These are phyloP conservation scores for Synanthedon formicaeformis DNA, from an alignment of 2,888 invertebrate genomes.

Conservation along the genomic window DNA sequence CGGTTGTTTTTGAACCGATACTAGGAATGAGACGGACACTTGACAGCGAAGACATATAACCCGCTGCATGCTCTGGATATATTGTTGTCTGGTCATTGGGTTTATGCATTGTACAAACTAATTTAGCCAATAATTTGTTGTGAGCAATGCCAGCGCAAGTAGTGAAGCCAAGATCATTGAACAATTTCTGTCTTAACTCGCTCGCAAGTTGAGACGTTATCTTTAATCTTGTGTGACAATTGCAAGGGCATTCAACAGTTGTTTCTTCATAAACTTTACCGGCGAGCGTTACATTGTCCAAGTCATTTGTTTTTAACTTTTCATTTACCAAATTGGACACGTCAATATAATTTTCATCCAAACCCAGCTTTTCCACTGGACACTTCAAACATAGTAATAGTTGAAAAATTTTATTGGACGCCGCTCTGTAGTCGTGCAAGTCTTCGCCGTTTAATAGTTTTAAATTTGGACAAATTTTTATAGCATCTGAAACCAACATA, in stretches of 20 bases:
- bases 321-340: conserved; percentile 76
- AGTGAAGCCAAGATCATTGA: conserved; percentile 77
- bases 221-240: conserved; percentile 77
- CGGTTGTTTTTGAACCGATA: conserved; percentile 79
- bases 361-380: conserved; percentile 82
- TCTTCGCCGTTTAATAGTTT: conserved; percentile 86
- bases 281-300: conserved; percentile 41
- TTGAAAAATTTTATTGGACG: conserved; percentile 81
- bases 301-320: conserved; percentile 48
- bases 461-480: conserved; percentile 78
- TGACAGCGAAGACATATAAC: conserved; percentile 75
- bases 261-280: conserved; percentile 72
- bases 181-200: conserved; percentile 79
- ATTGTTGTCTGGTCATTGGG: conserved; percentile 87
- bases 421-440: conserved; percentile 81
- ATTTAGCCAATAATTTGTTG: conserved; percentile 86
- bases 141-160: conserved; percentile 87
- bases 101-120: conserved; percentile 79
- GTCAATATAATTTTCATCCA: conserved; percentile 89
- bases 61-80: conserved; percentile 75
- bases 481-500: conserved; percentile 81
- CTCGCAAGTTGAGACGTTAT: conserved; percentile 81
- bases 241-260: conserved; percentile 76
- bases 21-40: conserved; percentile 78
- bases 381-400: conserved; percentile 78